These are phyloP conservation scores for Eutrigla gurnardus DNA, from an alignment of 2,797 vertebrate species.

Conservation along the genomic window DNA sequence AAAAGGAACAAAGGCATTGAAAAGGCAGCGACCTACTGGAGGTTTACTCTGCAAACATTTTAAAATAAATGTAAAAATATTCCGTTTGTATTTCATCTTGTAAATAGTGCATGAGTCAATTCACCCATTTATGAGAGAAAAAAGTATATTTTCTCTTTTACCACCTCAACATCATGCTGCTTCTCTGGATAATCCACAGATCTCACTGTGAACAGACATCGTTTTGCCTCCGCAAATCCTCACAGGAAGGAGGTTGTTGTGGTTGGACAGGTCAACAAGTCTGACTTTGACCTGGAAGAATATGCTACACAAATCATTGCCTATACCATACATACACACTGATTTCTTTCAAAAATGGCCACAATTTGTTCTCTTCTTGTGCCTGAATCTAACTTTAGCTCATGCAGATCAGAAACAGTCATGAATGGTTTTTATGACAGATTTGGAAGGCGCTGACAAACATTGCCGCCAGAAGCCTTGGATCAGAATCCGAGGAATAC, in stretches of 20 bases:
- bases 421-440: neutral
- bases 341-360: neutral
- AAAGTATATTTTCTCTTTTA: neutral
- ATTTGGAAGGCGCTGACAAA: neutral
- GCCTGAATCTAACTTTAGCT: neutral
- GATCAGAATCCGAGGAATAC: neutral
- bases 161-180: neutral
- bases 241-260: neutral
- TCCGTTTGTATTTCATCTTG: neutral
- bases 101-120: neutral
- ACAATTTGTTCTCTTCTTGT: neutral
- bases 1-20: slow-evolving; percentile 2
- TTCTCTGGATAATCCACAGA: neutral
- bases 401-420: neutral
- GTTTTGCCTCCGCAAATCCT: neutral
- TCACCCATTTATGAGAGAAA: neutral
- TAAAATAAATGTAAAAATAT: slow-evolving; percentile 5
- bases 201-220: neutral
- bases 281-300: neutral
- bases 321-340: neutral
- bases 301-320: neutral
- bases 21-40: slow-evolving; percentile 4
- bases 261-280: neutral
- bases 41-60: neutral
- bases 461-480: neutral